Evolutionary conservation across 2,888 invertebrate species (phyloP), one percentile per base, ranked within the genome.

Genomic region (Penaeus monodon): DNA sequence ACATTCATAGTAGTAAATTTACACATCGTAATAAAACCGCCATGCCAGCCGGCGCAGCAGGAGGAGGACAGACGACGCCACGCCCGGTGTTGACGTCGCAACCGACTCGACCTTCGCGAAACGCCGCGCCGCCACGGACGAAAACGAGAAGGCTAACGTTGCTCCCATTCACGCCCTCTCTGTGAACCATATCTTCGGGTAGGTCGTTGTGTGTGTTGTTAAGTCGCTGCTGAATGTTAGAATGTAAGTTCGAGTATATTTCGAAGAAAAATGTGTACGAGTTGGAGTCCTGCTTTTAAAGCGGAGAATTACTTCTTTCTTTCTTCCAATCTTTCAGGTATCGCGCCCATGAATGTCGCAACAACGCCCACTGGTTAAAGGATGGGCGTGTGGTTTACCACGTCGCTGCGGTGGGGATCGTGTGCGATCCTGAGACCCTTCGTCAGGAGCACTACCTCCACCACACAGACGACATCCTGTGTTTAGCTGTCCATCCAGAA

Each of bases 391-490:
- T 93, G 7, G 92, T 93, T 8, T 93, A 92, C 90, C 93, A 93
- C 86, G 92, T 93, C 38, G 93, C 93, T 0, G 93, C 93, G 0
- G 91, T 92, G 14, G 93, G 92, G 33, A 91, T 93, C n/a, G 91
- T 93, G 14, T 91, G 91, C 86, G 92, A 92, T 90, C 91, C 91
- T 73, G 91, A 91, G 68, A 91, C 91, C 64, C 91, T 91, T 88
- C 91, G 91, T 7, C 93, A 93, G 91, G 90, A 92, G 24, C 92
- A 93, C 90, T 93, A 93, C 90, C 90, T 91, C 7, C 91, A 92
- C 79, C 93, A 93, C 90, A 93, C 92, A 6, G 93, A 93, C 90
- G 93, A 93, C 89, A 93, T 93, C 77, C 91, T 93, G 33, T 92
- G 93, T 90, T 91, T 93, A 24, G 91, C 92, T 85, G 91, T 93